Percentiles rank a stretch among this genome's conserved stretches.
phyloP scores from a whole-genome alignment of 2,113 vertebrate genomes.

The Microcebus ravelobensis region DNA sequence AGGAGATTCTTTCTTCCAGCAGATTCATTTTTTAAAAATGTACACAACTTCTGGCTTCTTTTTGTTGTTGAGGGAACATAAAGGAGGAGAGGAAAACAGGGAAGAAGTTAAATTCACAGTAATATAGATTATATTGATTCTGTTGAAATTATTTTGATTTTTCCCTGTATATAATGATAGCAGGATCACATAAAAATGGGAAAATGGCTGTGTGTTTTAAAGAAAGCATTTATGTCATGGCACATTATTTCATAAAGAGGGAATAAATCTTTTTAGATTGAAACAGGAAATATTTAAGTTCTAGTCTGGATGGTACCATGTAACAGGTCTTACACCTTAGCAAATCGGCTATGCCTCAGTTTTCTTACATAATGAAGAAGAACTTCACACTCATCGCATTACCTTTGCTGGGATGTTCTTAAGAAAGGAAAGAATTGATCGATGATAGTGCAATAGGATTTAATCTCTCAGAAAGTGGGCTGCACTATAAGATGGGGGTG shows the following conservation, averaged over 20 bases:
- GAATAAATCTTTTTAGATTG: neutral
- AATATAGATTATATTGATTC: neutral
- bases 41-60: neutral
- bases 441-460: neutral
- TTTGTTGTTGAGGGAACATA: neutral
- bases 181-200: neutral
- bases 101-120: neutral
- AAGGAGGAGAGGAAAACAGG: neutral
- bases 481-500: neutral
- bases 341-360: neutral
- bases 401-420: neutral
- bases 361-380: neutral
- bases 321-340: neutral
- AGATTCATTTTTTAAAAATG: constrained; percentile 1
- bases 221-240: neutral
- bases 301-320: neutral
- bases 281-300: neutral
- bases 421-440: neutral
- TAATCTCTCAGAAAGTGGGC: neutral
- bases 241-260: neutral
- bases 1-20: neutral
- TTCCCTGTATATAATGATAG: neutral
- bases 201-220: neutral
- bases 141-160: neutral
- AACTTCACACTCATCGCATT: neutral